Conservation (phyloP, 2,113 vertebrate species). For the Vanacampus margaritifer region DNA sequence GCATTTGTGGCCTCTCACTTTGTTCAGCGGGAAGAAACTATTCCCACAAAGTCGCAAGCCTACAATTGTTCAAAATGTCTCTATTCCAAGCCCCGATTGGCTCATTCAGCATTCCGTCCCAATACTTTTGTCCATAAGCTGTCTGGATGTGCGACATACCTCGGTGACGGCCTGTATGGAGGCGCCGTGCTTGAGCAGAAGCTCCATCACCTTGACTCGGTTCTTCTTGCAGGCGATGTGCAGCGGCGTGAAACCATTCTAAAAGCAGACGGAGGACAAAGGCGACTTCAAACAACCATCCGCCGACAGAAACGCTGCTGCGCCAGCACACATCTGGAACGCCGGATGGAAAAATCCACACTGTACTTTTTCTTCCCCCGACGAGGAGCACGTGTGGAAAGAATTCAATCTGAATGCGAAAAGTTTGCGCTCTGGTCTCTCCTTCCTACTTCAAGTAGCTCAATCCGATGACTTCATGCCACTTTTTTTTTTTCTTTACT, state of each 20-base stretch:
- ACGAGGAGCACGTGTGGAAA: conserved; percentile 61
- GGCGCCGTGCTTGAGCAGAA: conserved; percentile 93
- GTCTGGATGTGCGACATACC: conserved; percentile 60
- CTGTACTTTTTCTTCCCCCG: conserved; percentile 17
- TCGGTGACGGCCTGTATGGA: conserved; percentile 98
- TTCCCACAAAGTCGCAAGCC: too few species aligned
- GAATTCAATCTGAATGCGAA: conserved; percentile 25
- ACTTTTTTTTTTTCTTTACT: conserved; percentile 24
- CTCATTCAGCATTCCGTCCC: not conserved
- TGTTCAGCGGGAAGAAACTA: too few species aligned
- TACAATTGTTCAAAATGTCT: not conserved
- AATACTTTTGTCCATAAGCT: not conserved
- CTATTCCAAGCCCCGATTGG: not conserved
- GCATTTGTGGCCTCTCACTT: too few species aligned
- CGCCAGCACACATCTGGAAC: conserved; percentile 32
- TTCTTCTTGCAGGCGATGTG: conserved; percentile 99
- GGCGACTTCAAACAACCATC: not conserved
- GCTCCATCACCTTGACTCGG: conserved; percentile 97
- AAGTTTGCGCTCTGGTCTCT: conserved; percentile 28
- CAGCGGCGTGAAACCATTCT: conserved; percentile 99
- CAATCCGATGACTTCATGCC: conserved; percentile 62
- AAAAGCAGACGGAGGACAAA: conserved; percentile 17
- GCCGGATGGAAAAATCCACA: conserved; percentile 43
- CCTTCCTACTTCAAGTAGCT: conserved; percentile 59
- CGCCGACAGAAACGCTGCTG: not conserved